These are phyloP conservation scores for Actinemys pallida DNA, from an alignment of 2,113 vertebrate species.

Conservation along the genomic window DNA sequence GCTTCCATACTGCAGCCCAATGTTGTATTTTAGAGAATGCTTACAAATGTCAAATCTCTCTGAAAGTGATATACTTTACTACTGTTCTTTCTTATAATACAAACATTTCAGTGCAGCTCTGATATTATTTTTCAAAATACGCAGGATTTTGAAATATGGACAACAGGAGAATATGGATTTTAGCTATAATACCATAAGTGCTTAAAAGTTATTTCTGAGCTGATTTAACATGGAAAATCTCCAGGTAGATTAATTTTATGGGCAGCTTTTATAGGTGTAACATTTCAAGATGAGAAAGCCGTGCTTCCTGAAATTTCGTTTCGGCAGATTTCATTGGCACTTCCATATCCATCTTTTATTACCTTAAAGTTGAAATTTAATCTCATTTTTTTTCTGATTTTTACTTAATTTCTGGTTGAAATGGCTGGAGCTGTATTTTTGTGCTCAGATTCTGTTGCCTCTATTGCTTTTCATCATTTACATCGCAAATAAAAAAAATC, in stretches of 20 bases:
- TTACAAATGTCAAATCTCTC: conserved; percentile 65
- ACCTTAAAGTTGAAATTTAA: conserved; percentile 67
- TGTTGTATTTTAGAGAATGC: conserved; percentile 64
- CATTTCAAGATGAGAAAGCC: conserved; percentile 76
- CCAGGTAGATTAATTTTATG: conserved; percentile 78
- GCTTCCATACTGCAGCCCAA: conserved; percentile 19
- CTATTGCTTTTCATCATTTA: conserved; percentile 13
- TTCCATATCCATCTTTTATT: conserved; percentile 67
- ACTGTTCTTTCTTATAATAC: conserved; percentile 67
- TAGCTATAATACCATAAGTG: conserved; percentile 53
- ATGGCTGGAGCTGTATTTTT: conserved; percentile 16
- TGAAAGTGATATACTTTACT: conserved; percentile 70
- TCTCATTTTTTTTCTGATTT: conserved; percentile 47
- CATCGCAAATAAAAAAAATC: neutral
- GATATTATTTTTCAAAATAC: conserved; percentile 55
- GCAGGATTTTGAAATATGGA: conserved; percentile 50
- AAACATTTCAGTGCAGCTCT: conserved; percentile 61
- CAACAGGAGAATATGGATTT: conserved; percentile 56
- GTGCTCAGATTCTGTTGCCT: neutral
- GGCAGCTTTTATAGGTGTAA: conserved; percentile 68
- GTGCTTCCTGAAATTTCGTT: conserved; percentile 68
- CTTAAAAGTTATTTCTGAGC: conserved; percentile 72
- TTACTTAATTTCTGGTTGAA: conserved; percentile 53
- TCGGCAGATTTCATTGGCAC: conserved; percentile 62
- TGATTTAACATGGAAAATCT: conserved; percentile 72